Evolutionary conservation across 2,113 vertebrate genomes (phyloP), one percentile per base, ranked within the genome.

Genomic region (Climacteris rufus): DNA sequence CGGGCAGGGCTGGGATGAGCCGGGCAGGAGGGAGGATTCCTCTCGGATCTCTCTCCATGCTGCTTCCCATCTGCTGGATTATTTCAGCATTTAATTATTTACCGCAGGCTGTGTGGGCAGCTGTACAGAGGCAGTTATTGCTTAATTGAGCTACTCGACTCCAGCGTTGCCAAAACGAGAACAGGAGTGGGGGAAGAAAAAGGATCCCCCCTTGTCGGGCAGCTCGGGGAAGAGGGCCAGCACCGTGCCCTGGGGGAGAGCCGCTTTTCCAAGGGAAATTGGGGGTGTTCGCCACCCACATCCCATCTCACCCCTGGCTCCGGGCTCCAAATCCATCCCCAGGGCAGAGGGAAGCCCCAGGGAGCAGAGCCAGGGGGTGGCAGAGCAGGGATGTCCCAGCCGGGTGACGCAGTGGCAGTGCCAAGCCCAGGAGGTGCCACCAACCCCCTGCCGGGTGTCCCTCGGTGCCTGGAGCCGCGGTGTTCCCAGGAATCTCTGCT

Each of bases 91-190:
- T 97, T 97, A 95, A 96, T 97, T 97, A 97, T 95, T 97, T 97
- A 97, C 95, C 61, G 31, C 39, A 61, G 95, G 94, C 94, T 93
- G 91, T 86, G 97, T 91, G 93, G 97, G 96, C 91, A 96, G 96
- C 78, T 83, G 93, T 56, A 64, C 91, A 95, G 95, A 93, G 95
- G 95, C 97, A 94, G 87, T 94, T 95, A 97, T 91, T 91, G 88
- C 91, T 96, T 96, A 94, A 97, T 96, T 97, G 97, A 97, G 97
- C 96, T 95, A 78, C 97, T 97, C 87, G 96, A 95, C 96, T 97
- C 91, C 77, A 23, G 88, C 19, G 39, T 94, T 97, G 97, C 94
- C 96, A 95, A 93, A 95, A 97, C 23, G 71, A 69, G 54, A 93
- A 59, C 33, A 7, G 2, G n/a, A 15, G 8, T 2, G 52, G 50